phyloP scores from a whole-genome alignment of 2,797 vertebrate species.

The Oreochromis grahami region DNA sequence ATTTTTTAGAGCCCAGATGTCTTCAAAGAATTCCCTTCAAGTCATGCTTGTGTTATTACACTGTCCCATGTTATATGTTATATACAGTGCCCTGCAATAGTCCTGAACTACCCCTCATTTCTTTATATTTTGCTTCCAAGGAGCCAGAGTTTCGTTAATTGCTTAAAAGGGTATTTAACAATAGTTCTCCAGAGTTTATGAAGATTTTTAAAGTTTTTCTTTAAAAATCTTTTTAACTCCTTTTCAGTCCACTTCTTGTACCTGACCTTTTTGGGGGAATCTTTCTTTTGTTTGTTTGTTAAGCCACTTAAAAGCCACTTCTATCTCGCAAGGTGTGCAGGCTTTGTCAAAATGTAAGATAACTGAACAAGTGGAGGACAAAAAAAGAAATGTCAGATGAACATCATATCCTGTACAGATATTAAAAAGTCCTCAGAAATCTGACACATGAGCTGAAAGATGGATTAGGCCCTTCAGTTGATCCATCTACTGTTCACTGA shows the following conservation, averaged over 20 bases:
- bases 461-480: neutral
- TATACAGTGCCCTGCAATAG: neutral
- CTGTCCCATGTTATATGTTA: neutral
- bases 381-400: neutral
- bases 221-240: neutral
- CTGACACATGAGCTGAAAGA: neutral
- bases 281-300: neutral
- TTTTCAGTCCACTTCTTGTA: neutral
- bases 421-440: neutral
- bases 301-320: neutral
- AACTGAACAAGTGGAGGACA: neutral
- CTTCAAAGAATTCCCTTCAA: neutral
- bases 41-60: neutral
- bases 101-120: neutral
- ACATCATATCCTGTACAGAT: neutral
- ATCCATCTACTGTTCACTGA: neutral
- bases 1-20: conserved; percentile 6
- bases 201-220: too few species aligned
- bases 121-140: neutral
- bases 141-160: neutral
- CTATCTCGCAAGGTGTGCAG: neutral
- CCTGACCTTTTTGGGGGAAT: neutral
- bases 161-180: too few species aligned
- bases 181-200: too few species aligned
- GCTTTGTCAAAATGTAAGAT: neutral